Conservation (phyloP, 92 coral and sea anemone genomes). For the Heteractis magnifica region DNA sequence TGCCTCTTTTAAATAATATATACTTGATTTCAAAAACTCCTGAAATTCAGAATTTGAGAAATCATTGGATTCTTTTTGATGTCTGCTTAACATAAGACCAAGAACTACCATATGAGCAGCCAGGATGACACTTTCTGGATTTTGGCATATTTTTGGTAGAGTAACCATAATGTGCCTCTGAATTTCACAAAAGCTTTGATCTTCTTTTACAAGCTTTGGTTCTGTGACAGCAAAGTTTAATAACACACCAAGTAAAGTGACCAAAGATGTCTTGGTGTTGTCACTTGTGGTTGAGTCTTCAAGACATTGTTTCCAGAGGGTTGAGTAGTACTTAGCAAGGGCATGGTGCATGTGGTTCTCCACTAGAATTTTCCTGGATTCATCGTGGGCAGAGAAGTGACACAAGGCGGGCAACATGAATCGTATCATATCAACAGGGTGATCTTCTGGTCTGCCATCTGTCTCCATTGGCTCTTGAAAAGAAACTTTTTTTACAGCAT, state of each 20-base stretch:
- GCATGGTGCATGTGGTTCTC: slow-evolving; percentile 47
- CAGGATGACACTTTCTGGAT: slow-evolving; percentile 29
- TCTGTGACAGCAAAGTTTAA: slow-evolving; percentile 84
- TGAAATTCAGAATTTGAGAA: slow-evolving; percentile 4
- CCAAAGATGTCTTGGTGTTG: slow-evolving; percentile 54
- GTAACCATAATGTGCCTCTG: slow-evolving; percentile 30
- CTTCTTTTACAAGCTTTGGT: slow-evolving; percentile 46
- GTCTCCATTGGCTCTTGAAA: slow-evolving; percentile 17
- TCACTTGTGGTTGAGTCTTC: slow-evolving; percentile 10
- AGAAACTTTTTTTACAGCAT: background rate
- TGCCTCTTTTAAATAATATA: slow-evolving; percentile 58
- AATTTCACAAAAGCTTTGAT: slow-evolving; percentile 43
- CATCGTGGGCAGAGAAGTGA: slow-evolving; percentile 89
- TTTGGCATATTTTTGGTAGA: slow-evolving; percentile 28
- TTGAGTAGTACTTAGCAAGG: slow-evolving; percentile 56
- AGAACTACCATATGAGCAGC: slow-evolving; percentile 64
- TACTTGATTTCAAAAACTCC: slow-evolving; percentile 41
- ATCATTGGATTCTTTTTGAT: slow-evolving; percentile 14
- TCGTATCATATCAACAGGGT: slow-evolving; percentile 38
- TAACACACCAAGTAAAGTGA: slow-evolving; percentile 69
- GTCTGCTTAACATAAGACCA: slow-evolving; percentile 66
- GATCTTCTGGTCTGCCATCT: background rate
- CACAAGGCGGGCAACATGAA: slow-evolving; percentile 87
- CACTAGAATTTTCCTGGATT: slow-evolving; percentile 65
- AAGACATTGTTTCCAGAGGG: slow-evolving; percentile 51